These are phyloP conservation scores for Argopecten irradians DNA, from an alignment of 1,140 invertebrate genomes.

Conservation along the genomic window DNA sequence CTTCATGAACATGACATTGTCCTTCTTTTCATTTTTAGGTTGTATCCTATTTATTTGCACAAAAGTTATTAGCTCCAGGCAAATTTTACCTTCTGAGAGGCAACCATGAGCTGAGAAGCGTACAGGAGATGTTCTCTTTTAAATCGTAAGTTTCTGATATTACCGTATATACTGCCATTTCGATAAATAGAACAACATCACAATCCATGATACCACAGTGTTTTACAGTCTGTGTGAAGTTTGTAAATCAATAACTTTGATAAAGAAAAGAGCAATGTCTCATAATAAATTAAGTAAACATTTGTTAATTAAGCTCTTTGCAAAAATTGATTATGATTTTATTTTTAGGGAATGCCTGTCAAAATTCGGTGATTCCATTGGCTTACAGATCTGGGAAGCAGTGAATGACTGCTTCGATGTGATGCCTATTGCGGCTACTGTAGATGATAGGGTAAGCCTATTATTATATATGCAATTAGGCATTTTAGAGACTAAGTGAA, in stretches of 20 bases:
- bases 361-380: conserved; percentile 83
- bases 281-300: too few species aligned
- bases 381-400: conserved; percentile 82
- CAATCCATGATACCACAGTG: too few species aligned
- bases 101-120: conserved; percentile 82
- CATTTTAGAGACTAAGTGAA: background rate
- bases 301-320: too few species aligned
- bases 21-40: conserved; percentile 75
- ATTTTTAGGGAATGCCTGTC: conserved; percentile 79
- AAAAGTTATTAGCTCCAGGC: conserved; percentile 81
- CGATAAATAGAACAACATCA: too few species aligned
- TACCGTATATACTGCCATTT: background rate
- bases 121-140: conserved; percentile 86
- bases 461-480: background rate
- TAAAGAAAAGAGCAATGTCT: too few species aligned
- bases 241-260: too few species aligned
- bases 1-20: background rate
- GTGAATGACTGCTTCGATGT: conserved; percentile 85
- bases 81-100: conserved; percentile 82
- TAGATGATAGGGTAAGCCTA: conserved; percentile 82
- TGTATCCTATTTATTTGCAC: conserved; percentile 82
- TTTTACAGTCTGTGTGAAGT: background rate
- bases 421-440: conserved; percentile 84
- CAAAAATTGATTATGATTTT: conserved; percentile 1
- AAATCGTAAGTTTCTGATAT: conserved; percentile 78